Conservation (phyloP, 2,797 vertebrate genomes). For the Sebastes itinus region DNA sequence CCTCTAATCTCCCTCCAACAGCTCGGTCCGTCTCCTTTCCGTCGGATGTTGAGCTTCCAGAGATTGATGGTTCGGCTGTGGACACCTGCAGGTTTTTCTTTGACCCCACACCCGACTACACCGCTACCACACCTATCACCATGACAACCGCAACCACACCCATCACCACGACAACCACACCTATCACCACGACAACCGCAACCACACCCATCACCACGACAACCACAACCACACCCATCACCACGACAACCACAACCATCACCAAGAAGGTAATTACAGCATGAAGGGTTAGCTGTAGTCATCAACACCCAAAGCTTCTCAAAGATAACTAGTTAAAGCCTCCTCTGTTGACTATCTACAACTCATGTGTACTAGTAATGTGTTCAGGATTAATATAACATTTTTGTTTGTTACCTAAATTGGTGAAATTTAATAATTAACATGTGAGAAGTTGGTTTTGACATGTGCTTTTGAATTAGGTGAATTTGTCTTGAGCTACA, state of each 20-base stretch:
- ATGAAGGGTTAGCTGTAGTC: background rate
- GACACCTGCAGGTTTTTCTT: slow-evolving; percentile 44
- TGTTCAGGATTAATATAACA: background rate
- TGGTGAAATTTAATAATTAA: too few species aligned
- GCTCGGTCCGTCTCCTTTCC: background rate
- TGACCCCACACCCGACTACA: background rate
- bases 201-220: background rate
- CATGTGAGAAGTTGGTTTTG: too few species aligned
- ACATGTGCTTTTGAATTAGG: fast-evolving
- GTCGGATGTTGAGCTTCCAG: slow-evolving; percentile 33
- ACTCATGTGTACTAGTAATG: background rate
- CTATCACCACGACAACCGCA: background rate
- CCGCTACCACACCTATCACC: fast-evolving
- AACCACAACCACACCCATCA: background rate
- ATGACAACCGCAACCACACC: background rate
- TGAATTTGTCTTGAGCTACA: too few species aligned
- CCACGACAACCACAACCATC: background rate
- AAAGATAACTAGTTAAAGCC: background rate
- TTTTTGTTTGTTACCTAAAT: background rate
- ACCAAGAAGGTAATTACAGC: slow-evolving; percentile 9
- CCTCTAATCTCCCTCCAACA: background rate
- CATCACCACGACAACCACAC: too few species aligned
- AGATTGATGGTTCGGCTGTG: slow-evolving; percentile 67
- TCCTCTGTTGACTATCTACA: background rate
- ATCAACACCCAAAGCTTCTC: background rate